These are phyloP conservation scores for Vidua macroura DNA, from an alignment of 2,113 vertebrate species.

Conservation along the genomic window DNA sequence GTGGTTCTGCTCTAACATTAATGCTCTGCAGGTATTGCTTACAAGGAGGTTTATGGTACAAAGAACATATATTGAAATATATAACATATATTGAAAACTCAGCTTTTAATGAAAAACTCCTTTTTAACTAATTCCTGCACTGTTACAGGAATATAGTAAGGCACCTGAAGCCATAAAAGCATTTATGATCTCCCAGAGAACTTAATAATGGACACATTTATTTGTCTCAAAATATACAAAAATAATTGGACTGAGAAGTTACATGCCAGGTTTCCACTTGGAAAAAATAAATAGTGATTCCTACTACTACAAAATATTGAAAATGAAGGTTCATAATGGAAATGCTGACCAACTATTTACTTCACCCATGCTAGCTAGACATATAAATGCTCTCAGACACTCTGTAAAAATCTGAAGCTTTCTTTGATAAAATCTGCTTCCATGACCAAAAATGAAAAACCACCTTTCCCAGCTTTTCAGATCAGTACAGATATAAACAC, in stretches of 20 bases:
- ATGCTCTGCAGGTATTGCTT: not conserved
- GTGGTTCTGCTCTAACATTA: not conserved
- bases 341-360: conserved; percentile 26
- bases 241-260: conserved; percentile 56
- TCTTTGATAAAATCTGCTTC: conserved; percentile 14
- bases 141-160: conserved; percentile 44
- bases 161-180: conserved; percentile 52
- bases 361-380: conserved; percentile 12
- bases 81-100: not conserved
- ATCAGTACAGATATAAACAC: not conserved
- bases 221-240: conserved; percentile 63
- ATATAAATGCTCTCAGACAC: not conserved
- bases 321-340: conserved; percentile 40
- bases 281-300: conserved; percentile 45
- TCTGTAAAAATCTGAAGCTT: not conserved
- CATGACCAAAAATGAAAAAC: not conserved
- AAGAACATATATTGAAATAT: not conserved
- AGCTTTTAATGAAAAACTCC: not conserved
- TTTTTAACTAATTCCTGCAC: conserved; percentile 57
- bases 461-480: not conserved
- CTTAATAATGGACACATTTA: conserved; percentile 58
- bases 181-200: conserved; percentile 43
- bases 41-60: not conserved
- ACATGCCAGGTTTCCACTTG: conserved; percentile 61
- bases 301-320: conserved; percentile 47